phyloP scores from a whole-genome alignment of 2,113 vertebrate species.

The Platichthys flesus region DNA sequence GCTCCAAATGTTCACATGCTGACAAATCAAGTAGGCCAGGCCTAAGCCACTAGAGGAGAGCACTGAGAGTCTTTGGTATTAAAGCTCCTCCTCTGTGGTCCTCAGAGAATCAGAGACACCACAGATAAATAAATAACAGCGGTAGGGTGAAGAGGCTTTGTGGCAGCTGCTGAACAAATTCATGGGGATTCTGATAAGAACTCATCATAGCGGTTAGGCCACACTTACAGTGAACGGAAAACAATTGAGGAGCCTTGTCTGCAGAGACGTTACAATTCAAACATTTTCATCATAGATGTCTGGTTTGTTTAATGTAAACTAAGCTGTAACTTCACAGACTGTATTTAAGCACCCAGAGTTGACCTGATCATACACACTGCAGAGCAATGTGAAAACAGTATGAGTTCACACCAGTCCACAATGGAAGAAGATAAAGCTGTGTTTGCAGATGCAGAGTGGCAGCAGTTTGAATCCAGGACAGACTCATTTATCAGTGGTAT shows the following conservation, averaged over 20 bases:
- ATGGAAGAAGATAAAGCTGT: neutral
- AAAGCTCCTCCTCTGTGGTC: conserved; percentile 26
- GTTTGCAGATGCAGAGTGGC: neutral
- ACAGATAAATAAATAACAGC: conserved; percentile 63
- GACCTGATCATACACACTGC: neutral
- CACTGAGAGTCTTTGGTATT: conserved; percentile 31
- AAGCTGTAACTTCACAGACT: conserved; percentile 8
- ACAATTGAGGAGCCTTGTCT: conserved; percentile 1
- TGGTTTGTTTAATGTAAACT: neutral
- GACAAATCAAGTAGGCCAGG: conserved; percentile 22
- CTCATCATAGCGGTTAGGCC: conserved; percentile 57
- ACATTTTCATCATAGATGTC: conserved; percentile 32
- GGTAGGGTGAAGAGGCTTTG: conserved; percentile 43
- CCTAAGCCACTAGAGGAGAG: neutral
- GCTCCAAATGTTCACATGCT: conserved; percentile 19
- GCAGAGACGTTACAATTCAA: conserved; percentile 35
- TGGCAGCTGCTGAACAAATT: conserved; percentile 66
- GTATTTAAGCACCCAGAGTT: neutral
- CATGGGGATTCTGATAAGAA: conserved; percentile 66
- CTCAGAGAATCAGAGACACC: conserved; percentile 23
- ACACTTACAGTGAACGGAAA: conserved; percentile 45
- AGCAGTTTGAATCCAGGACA: neutral
- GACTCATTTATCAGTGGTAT: neutral
- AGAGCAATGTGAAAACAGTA: neutral
- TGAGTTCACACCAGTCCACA: neutral